Evolutionary conservation across 2,113 vertebrate species (phyloP).

Genomic region (Notarius lentiginosus): DNA sequence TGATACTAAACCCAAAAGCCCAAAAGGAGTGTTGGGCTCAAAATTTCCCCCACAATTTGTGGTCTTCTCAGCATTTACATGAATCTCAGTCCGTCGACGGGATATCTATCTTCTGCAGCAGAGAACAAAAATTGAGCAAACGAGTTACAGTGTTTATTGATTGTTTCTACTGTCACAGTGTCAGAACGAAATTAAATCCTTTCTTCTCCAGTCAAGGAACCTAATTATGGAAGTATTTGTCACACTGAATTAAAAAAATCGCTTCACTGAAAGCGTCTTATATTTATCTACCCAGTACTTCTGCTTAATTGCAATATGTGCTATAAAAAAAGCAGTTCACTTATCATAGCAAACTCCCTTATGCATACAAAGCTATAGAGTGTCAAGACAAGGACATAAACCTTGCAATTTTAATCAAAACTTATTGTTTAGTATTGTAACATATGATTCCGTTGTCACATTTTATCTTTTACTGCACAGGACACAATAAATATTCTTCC

Average conservation of each 20-base stretch:
- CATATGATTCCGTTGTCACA: background rate
- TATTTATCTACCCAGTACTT: background rate
- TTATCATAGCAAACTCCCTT: background rate
- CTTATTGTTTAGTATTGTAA: slow-evolving; percentile 3
- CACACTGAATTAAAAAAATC: background rate
- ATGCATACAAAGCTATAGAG: background rate
- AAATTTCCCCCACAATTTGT: slow-evolving; percentile 7
- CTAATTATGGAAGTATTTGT: background rate
- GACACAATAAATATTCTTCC: slow-evolving; percentile 53
- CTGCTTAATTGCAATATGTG: background rate
- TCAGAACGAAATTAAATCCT: slow-evolving; percentile 9
- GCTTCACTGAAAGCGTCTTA: background rate
- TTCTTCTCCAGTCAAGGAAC: background rate
- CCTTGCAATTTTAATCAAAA: background rate
- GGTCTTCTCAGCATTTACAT: slow-evolving; percentile 13
- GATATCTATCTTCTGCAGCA: slow-evolving; percentile 4
- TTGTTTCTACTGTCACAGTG: background rate
- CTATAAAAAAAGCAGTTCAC: background rate
- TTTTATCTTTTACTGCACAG: slow-evolving; percentile 53
- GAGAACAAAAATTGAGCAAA: background rate
- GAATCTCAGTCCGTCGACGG: slow-evolving; percentile 10
- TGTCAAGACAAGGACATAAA: background rate
- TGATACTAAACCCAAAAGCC: slow-evolving; percentile 40
- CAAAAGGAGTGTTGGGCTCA: background rate
- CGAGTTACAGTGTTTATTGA: background rate